Evolutionary conservation across 2,888 invertebrate genomes (phyloP), one percentile per base, ranked within the genome.

Genomic region (Andrena praecox): DNA sequence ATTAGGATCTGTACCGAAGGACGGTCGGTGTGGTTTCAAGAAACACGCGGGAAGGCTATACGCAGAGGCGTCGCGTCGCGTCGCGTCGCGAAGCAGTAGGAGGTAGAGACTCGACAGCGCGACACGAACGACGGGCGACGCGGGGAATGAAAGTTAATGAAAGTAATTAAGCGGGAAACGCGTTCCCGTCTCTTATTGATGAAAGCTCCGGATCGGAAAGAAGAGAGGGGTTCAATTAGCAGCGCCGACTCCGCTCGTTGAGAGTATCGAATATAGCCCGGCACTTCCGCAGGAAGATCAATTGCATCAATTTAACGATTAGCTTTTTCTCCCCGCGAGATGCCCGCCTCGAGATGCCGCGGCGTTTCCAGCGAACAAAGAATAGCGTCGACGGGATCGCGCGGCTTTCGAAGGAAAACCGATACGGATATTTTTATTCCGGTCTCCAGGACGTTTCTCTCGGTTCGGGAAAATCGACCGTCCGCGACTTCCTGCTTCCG

Each of bases 231-330:
- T 69, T 74, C 85, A 85, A 87, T 85, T 81, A 76, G 74, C 67
- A 73, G 77, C 79, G 12, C 74, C 64, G 75, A 87, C 76, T 73
- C 83, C 76, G 66, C 87, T 87, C 77, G 64, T 80, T 78, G 71
- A 80, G 73, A 72, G 77, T 80, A 82, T 82, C 79, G 78, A 72
- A 84, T 52, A 56, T 33, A 75, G 73, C 71, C 33, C 29, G 62
- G 56, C 71, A 62, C 87, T 87, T 87, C 87, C 88, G 87, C 75
- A 79, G 81, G 84, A 85, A 82, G 80, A 77, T 80, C 80, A 87
- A 87, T 87, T 87, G 73, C 74, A 72, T 78, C 88, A 85, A 87
- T 87, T 87, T 78, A 85, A 87, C 12, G 80, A 83, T 84, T 87
- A 78, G 77, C 54, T 24, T 66, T 70, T 56, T 69, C 70, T 56